Evolutionary conservation across 1,140 invertebrate species (phyloP).

Genomic region (Brevipalpus yothersi): DNA sequence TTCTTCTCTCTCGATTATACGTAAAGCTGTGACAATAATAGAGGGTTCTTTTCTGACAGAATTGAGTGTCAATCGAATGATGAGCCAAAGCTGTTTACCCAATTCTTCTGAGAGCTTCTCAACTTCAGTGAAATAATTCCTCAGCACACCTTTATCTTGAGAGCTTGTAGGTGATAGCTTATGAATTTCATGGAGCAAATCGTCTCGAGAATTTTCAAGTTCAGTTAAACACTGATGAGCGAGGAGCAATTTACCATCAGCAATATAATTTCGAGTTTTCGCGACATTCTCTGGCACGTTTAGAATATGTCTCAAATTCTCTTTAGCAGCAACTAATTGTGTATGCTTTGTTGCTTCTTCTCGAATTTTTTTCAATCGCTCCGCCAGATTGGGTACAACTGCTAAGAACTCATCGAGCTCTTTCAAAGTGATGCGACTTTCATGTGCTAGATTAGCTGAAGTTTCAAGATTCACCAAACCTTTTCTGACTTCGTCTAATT

Average conservation of each 20-base stretch:
- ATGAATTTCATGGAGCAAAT: slow-evolving; percentile 77
- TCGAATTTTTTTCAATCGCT: slow-evolving; percentile 52
- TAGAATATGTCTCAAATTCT: slow-evolving; percentile 93
- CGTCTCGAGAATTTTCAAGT: slow-evolving; percentile 84
- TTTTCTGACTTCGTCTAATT: slow-evolving; percentile 79
- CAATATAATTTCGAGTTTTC: slow-evolving; percentile 76
- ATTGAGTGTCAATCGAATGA: slow-evolving; percentile 66
- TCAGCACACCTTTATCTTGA: slow-evolving; percentile 53
- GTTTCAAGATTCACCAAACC: slow-evolving; percentile 70
- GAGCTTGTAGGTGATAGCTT: slow-evolving; percentile 70
- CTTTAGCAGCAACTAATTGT: slow-evolving; percentile 85
- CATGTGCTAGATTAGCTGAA: slow-evolving; percentile 50
- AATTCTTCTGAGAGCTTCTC: slow-evolving; percentile 66
- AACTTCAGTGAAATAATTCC: slow-evolving; percentile 87
- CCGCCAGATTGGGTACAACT: slow-evolving; percentile 39
- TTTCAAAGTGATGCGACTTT: slow-evolving; percentile 36
- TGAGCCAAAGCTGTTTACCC: slow-evolving; percentile 60
- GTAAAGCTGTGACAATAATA: slow-evolving; percentile 75
- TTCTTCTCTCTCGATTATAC: slow-evolving; percentile 92
- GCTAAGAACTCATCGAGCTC: slow-evolving; percentile 35
- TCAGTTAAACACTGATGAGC: slow-evolving; percentile 77
- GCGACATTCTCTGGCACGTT: slow-evolving; percentile 87
- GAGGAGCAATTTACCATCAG: slow-evolving; percentile 76
- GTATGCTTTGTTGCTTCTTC: slow-evolving; percentile 72
- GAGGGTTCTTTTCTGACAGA: slow-evolving; percentile 73